Base-by-base conservation (phyloP, 2,113 vertebrate species). In the Myotis lucifugus region DNA sequence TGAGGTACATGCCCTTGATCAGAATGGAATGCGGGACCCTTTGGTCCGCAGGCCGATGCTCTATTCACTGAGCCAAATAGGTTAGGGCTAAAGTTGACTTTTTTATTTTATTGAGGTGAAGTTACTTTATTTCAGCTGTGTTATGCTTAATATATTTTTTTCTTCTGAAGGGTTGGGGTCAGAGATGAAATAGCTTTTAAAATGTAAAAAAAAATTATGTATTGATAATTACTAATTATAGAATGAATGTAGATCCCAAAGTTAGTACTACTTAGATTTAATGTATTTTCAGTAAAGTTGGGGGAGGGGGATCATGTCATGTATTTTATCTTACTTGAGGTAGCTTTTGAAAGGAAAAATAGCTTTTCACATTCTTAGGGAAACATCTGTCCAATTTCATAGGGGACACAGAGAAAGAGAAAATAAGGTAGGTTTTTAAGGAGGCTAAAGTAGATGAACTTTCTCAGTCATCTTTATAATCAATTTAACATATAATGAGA, bases 281-380 rank as follows among this genome's bases (percentile, higher is more conserved):
- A 81, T 90, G 15, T 46, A 37, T 85, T 88, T 93, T 95, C 46
- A 88, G 67, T 78, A 77, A 94, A 73, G 3, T 83, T 89, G 79
- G 29, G 27, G 67, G 48, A 70, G 83, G 73, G 34, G 48, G 90
- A 86, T 81, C 13, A 46, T 15, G 4, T 48, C 46, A 70, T 32
- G 1, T 77, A 69, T 83, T 95, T 92, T 10, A 70, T 67, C 48
- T 86, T 59, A 89, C 54, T 92, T 69, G 25, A 67, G 13, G 34
- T 88, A 78, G 11, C 40, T 86, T 87, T 48, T 74, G 67, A 76
- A 89, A 86, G 64, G 25, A 46, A 32, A 72, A 85, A 78, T 73
- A 78, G 48, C 19, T 76, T 86, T 89, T 90, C 13, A 32, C 15
- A 73, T 86, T 77, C 23, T 93, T 73, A 70, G 37, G 34, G 56